Percentiles rank a stretch among this genome's conserved stretches.
Evolutionary conservation across 1,140 invertebrate genomes (phyloP).

Genomic region (Leptinotarsa undecemlineata): DNA sequence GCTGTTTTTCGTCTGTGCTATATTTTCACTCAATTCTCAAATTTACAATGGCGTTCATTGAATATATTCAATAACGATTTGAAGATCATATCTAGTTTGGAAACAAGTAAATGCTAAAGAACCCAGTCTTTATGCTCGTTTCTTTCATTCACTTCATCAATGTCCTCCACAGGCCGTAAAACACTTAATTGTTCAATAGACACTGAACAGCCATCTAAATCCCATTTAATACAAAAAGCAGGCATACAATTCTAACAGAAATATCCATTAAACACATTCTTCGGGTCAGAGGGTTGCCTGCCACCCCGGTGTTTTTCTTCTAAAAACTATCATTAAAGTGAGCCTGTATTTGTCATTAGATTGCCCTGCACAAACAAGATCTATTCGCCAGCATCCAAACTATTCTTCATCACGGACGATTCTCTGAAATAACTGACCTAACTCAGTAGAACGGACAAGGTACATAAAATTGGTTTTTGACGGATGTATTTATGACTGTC

Average conservation of each 20-base stretch:
- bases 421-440: neutral
- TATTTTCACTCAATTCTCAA: too few relatives aligned
- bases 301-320: neutral
- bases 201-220: conserved; percentile 3
- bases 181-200: conserved; percentile 6
- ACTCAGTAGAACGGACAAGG: neutral
- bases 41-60: too few relatives aligned
- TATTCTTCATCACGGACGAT: neutral
- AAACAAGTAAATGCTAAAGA: neutral
- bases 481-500: neutral
- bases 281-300: neutral
- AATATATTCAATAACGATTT: too few relatives aligned
- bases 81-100: too few relatives aligned
- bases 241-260: neutral
- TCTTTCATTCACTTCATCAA: neutral
- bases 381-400: neutral
- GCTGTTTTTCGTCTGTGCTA: too few relatives aligned
- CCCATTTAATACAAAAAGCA: conserved; percentile 3
- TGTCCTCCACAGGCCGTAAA: neutral
- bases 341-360: neutral
- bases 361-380: neutral
- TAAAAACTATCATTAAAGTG: neutral
- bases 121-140: neutral
- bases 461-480: neutral
- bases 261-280: neutral